A percentile compares a stretch with the other conserved stretches of the same genome.
Evolutionary conservation across 2,888 invertebrate genomes (phyloP).

Genomic region (Rambutsinella grinnellia): DNA sequence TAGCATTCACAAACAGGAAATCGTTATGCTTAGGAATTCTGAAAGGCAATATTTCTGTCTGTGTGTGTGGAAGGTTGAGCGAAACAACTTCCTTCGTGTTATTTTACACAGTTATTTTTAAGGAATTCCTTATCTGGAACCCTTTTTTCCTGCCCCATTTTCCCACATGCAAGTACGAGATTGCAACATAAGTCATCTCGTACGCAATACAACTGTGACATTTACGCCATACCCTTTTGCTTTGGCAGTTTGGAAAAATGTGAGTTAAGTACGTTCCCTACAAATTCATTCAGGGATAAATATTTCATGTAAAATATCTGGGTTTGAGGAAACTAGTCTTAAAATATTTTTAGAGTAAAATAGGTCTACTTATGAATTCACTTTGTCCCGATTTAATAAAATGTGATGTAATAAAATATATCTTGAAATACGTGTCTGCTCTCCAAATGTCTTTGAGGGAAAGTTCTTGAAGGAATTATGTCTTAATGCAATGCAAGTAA

Average conservation of each 20-base stretch:
- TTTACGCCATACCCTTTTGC: background rate
- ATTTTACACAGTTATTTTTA: background rate
- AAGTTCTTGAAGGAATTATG: too few species aligned
- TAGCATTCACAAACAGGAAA: background rate
- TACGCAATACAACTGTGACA: slow-evolving; percentile 14
- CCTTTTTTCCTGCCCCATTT: background rate
- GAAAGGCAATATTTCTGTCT: background rate
- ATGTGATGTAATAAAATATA: background rate
- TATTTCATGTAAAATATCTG: background rate
- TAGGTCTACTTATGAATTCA: background rate
- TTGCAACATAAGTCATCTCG: slow-evolving; percentile 42
- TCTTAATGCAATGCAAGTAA: too few species aligned
- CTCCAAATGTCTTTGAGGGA: too few species aligned
- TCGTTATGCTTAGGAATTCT: background rate
- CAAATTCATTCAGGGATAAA: background rate
- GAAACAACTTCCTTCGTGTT: background rate
- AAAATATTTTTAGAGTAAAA: background rate
- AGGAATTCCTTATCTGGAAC: background rate
- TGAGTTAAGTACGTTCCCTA: background rate
- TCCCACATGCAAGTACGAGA: background rate
- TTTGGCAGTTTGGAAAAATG: background rate
- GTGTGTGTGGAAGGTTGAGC: background rate
- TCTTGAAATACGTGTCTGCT: background rate
- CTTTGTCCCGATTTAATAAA: background rate
- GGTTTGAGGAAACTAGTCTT: background rate